phyloP scores from a whole-genome alignment of 2,113 vertebrate species.

The Ciconia stormi region DNA sequence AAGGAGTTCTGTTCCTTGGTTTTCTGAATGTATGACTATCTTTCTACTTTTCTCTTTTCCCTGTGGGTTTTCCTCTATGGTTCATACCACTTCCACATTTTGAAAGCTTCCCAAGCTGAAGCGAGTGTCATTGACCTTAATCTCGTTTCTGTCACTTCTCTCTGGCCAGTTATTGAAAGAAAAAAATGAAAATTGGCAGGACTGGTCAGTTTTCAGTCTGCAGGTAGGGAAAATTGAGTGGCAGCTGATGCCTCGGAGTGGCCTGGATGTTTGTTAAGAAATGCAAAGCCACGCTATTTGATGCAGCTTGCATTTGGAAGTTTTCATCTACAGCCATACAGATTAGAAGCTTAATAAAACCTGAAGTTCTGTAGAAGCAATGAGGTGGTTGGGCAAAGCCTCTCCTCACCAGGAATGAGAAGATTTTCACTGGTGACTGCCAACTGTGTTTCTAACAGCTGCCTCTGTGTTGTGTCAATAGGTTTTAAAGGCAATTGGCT shows the following conservation, averaged over 20 bases:
- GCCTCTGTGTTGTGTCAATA: conserved; percentile 45
- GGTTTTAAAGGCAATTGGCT: conserved; percentile 97
- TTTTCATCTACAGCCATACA: neutral
- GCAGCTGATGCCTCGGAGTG: neutral
- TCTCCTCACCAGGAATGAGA: neutral
- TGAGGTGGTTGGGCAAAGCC: neutral
- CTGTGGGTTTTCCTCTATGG: neutral
- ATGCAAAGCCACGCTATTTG: neutral
- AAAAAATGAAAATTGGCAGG: neutral
- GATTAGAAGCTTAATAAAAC: neutral
- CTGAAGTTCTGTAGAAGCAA: neutral
- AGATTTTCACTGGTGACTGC: neutral
- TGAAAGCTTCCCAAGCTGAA: neutral
- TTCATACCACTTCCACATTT: neutral
- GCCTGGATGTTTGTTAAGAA: neutral
- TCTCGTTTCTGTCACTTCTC: neutral
- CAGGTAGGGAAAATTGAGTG: neutral
- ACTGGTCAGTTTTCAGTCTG: neutral
- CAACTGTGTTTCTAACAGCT: neutral
- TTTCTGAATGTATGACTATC: neutral
- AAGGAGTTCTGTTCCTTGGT: neutral
- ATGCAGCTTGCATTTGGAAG: neutral
- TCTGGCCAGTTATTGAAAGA: neutral
- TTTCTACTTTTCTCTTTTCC: neutral
- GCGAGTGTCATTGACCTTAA: neutral